Evolutionary conservation across 2,113 vertebrate genomes (phyloP).

Genomic region (Atlantisia rogersi): DNA sequence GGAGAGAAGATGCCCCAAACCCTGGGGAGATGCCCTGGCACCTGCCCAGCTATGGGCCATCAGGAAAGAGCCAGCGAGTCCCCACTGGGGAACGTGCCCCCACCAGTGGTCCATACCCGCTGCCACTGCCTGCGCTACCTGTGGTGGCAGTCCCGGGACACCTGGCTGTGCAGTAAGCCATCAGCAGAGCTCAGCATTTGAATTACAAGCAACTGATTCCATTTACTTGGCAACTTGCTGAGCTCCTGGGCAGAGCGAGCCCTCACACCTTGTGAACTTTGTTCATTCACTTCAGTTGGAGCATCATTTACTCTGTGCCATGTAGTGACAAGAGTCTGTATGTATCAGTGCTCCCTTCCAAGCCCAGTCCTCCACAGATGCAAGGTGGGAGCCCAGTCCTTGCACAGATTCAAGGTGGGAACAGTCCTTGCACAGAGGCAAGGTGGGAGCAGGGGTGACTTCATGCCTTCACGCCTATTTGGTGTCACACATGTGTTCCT

Average conservation of each 20-base stretch:
- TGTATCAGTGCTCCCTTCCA: not conserved
- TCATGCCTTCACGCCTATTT: not conserved
- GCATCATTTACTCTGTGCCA: rapidly evolving
- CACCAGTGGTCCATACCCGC: too few species aligned
- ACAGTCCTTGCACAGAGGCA: not conserved
- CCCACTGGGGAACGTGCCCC: rapidly evolving
- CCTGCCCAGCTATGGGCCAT: not conserved
- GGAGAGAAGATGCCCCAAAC: not conserved
- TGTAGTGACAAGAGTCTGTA: rapidly evolving
- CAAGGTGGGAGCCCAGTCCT: not conserved
- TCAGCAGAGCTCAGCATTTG: not conserved
- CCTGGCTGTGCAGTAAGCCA: not conserved
- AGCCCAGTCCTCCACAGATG: not conserved
- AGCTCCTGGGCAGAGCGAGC: not conserved
- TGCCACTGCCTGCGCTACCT: rapidly evolving
- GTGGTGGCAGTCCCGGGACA: rapidly evolving
- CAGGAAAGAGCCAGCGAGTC: rapidly evolving
- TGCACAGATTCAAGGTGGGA: not conserved
- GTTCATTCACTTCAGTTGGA: not conserved
- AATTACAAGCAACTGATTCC: not conserved
- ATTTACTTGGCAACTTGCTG: not conserved
- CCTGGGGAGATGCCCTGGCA: not conserved
- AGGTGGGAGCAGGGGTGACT: not conserved
- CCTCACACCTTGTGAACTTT: not conserved
- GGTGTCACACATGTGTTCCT: rapidly evolving